A percentile compares a stretch with the other conserved stretches of the same genome.
Conservation (phyloP, 2,888 invertebrate genomes). For the Nomada flava region DNA sequence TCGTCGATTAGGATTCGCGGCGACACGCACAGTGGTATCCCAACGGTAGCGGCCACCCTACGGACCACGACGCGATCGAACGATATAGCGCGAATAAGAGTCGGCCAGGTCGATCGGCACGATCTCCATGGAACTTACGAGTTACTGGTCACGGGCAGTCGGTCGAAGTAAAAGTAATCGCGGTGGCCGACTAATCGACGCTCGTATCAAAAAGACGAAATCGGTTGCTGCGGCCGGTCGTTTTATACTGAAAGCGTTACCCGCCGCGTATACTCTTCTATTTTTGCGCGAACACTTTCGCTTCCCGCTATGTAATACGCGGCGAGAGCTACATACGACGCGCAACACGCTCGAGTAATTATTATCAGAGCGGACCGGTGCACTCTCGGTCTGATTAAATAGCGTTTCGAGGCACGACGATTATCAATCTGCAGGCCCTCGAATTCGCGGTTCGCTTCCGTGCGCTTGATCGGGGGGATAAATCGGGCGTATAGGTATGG, state of each 20-base stretch:
- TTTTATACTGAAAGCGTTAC: constrained; percentile 74
- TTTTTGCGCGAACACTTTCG: constrained; percentile 70
- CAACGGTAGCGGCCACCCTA: too few relatives aligned
- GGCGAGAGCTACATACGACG: constrained; percentile 2
- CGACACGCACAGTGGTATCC: not conserved
- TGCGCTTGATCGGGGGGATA: too few relatives aligned
- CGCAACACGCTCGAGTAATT: constrained; percentile 34
- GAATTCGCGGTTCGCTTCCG: too few relatives aligned
- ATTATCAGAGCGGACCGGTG: constrained; percentile 31
- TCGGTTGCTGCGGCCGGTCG: constrained; percentile 49
- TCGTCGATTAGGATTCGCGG: not conserved
- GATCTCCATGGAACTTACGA: constrained; percentile 27
- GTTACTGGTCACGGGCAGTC: not conserved
- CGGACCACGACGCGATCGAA: too few relatives aligned
- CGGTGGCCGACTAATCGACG: constrained; percentile 49
- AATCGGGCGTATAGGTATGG: too few relatives aligned
- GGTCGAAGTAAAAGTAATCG: constrained; percentile 60
- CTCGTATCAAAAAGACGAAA: constrained; percentile 57
- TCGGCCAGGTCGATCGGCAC: not conserved
- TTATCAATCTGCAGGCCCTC: not conserved
- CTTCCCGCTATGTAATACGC: constrained; percentile 41
- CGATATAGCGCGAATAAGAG: too few relatives aligned
- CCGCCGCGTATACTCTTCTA: constrained; percentile 70
- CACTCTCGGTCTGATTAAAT: not conserved
- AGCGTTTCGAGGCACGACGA: not conserved